Conservation (phyloP, 2,888 invertebrate genomes). For the Ectemnius continuus region DNA sequence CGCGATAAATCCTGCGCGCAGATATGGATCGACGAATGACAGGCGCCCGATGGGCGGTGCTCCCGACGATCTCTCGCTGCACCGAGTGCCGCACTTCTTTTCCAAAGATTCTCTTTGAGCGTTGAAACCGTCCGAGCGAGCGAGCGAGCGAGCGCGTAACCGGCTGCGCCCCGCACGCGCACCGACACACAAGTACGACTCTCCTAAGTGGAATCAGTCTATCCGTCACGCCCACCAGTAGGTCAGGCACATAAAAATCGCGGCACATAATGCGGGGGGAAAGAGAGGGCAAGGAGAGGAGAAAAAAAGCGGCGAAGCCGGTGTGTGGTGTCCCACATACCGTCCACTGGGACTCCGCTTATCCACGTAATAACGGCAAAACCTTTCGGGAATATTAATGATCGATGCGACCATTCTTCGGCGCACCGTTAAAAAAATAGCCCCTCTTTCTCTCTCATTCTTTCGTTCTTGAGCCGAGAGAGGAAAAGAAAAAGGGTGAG, state of each 20-base stretch:
- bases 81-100: conserved; percentile 4
- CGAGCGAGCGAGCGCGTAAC: too few species aligned
- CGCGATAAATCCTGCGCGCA: conserved; percentile 56
- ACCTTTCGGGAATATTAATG: conserved; percentile 16
- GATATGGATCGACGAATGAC: conserved; percentile 59
- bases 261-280: not conserved
- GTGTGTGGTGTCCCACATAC: conserved; percentile 1
- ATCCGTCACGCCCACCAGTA: conserved; percentile 24
- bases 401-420: conserved; percentile 21
- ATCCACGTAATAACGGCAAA: conserved; percentile 1
- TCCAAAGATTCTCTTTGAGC: conserved; percentile 11
- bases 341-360: not conserved
- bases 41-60: conserved; percentile 48
- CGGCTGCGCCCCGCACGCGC: not conserved
- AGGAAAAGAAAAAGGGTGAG: not conserved
- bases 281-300: conserved; percentile 1
- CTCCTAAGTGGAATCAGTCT: not conserved
- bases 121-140: too few species aligned
- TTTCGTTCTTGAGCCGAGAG: too few species aligned
- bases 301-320: conserved; percentile 5
- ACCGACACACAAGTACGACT: not conserved
- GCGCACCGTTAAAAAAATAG: not conserved
- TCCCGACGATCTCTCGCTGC: conserved; percentile 27
- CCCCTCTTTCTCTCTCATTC: not conserved
- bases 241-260: conserved; percentile 16